phyloP scores from a whole-genome alignment of 2,113 vertebrate genomes.

The Callipepla californica region DNA sequence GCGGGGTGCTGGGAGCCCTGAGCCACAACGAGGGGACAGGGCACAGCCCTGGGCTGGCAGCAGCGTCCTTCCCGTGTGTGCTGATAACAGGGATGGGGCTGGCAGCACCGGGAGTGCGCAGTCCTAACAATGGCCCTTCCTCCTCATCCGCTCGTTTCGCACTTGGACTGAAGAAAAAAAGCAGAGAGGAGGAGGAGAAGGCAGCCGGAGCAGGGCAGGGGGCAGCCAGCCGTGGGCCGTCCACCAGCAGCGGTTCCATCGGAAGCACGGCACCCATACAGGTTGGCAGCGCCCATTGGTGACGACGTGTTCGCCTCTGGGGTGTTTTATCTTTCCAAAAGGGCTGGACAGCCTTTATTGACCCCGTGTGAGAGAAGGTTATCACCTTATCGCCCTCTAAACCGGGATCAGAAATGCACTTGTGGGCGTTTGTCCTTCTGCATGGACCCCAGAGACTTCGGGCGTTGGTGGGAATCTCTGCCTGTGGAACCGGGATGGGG shows the following conservation, averaged over 20 bases:
- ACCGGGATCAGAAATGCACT: neutral
- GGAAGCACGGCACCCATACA: too few species aligned
- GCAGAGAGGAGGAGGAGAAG: neutral
- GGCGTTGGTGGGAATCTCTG: neutral
- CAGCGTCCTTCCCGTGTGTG: neutral
- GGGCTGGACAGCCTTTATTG: neutral
- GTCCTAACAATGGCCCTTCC: conserved; percentile 25
- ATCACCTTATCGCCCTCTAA: neutral
- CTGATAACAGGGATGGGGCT: neutral
- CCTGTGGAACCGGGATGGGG: fast-evolving
- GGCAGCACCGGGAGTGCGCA: neutral
- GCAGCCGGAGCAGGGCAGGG: neutral
- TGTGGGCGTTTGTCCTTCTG: fast-evolving
- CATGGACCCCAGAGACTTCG: fast-evolving
- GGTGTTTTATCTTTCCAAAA: neutral
- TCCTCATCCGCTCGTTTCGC: neutral
- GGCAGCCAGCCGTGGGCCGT: neutral
- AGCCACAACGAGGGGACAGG: fast-evolving
- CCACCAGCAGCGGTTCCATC: neutral
- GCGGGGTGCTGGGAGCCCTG: neutral
- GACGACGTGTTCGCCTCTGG: neutral
- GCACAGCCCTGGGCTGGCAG: neutral
- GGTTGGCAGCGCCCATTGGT: neutral
- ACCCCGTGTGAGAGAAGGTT: neutral
- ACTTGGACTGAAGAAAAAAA: neutral